Conservation (phyloP, 2,113 vertebrate genomes). For the Pedionomus torquatus region DNA sequence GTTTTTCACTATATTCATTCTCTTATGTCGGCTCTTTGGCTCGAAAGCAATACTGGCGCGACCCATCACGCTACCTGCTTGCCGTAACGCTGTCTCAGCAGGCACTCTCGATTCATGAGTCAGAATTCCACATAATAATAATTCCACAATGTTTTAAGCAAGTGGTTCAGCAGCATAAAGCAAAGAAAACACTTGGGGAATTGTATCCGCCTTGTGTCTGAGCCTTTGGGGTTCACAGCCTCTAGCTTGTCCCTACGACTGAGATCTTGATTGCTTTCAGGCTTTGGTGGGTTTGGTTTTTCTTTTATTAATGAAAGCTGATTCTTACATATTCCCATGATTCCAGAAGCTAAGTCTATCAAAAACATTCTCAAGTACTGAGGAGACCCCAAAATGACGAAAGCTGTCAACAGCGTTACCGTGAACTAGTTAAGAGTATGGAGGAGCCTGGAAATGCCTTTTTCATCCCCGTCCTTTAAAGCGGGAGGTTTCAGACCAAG, state of each 20-base stretch:
- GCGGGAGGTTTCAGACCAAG: not conserved
- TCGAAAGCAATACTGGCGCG: slow-evolving; percentile 52
- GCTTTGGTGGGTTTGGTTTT: not conserved
- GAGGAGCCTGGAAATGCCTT: not conserved
- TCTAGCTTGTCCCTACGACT: not conserved
- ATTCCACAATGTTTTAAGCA: not conserved
- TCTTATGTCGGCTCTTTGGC: slow-evolving; percentile 16
- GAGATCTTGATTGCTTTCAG: not conserved
- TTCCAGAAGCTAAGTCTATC: not conserved
- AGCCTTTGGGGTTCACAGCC: not conserved
- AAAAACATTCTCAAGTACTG: not conserved
- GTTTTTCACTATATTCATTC: slow-evolving; percentile 3
- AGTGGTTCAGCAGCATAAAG: not conserved
- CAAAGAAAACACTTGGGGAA: not conserved
- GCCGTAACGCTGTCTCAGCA: not conserved
- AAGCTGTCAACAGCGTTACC: not conserved
- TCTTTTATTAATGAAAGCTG: not conserved
- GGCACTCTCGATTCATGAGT: not conserved
- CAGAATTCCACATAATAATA: not conserved
- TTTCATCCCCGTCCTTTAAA: not conserved
- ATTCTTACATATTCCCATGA: not conserved
- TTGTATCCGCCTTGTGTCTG: not conserved
- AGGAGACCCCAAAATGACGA: not conserved
- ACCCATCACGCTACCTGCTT: slow-evolving; percentile 64
- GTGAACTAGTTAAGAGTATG: not conserved